phyloP scores from a whole-genome alignment of 2,113 vertebrate species.

The Sceloporus tristichus region DNA sequence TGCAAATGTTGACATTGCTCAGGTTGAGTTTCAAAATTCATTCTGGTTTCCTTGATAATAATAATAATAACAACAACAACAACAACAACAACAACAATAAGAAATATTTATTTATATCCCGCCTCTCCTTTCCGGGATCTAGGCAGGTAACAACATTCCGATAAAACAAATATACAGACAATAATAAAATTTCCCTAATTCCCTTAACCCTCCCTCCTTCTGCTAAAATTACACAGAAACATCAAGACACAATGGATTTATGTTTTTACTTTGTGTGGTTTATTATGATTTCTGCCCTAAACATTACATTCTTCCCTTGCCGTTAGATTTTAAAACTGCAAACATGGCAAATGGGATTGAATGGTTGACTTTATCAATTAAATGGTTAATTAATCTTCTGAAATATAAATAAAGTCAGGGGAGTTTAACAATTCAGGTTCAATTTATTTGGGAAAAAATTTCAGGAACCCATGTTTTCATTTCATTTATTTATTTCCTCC shows the following conservation, averaged over 20 bases:
- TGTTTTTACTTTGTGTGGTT: too few species aligned
- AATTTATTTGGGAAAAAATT: neutral
- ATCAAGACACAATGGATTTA: neutral
- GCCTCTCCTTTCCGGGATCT: too few species aligned
- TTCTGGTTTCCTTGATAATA: neutral
- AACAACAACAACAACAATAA: too few species aligned
- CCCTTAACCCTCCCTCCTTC: too few species aligned
- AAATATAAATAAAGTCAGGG: neutral
- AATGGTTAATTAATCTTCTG: neutral
- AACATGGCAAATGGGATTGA: neutral
- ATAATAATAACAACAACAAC: neutral
- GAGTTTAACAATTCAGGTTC: neutral
- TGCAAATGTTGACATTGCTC: too few species aligned
- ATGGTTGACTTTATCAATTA: neutral
- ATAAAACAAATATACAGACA: too few species aligned
- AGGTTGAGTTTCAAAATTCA: too few species aligned
- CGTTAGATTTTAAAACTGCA: neutral
- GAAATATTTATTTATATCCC: too few species aligned
- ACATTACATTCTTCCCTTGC: neutral
- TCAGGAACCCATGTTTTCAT: neutral
- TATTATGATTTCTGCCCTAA: too few species aligned
- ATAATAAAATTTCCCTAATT: too few species aligned
- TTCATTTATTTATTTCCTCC: neutral
- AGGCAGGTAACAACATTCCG: too few species aligned
- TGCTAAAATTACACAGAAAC: too few species aligned